Evolutionary conservation across 37 sponge, comb jelly and placozoan genomes (phyloP).

Genomic region (Lycopodina hypogea): DNA sequence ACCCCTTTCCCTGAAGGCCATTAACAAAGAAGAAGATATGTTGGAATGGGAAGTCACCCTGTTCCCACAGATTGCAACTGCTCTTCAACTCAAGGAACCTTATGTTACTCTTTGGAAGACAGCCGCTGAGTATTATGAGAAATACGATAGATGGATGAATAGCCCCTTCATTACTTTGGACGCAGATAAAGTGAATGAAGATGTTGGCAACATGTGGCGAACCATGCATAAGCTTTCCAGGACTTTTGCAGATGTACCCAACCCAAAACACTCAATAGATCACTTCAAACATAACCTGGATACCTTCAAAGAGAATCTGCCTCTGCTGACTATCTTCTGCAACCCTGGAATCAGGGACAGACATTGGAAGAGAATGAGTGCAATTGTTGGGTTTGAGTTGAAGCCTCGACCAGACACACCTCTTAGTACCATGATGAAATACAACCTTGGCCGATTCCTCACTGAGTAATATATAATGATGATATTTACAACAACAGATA

Average conservation of each 20-base stretch:
- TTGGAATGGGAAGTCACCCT: constrained; percentile 84
- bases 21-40: constrained; percentile 97
- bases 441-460: constrained; percentile 80
- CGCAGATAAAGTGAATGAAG: constrained; percentile 92
- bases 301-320: constrained; percentile 88
- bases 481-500: background rate
- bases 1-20: constrained; percentile 23
- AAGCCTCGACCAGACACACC: constrained; percentile 89
- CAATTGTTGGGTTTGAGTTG: constrained; percentile 86
- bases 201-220: constrained; percentile 85
- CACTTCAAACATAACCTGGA: constrained; percentile 84
- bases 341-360: constrained; percentile 93
- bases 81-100: constrained; percentile 73
- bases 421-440: constrained; percentile 77
- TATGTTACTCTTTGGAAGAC: constrained; percentile 94
- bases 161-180: constrained; percentile 90
- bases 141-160: constrained; percentile 94
- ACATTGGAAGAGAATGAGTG: constrained; percentile 94
- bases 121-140: constrained; percentile 72
- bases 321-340: constrained; percentile 85
- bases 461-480: constrained; percentile 54
- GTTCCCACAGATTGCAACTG: constrained; percentile 85
- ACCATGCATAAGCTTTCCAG: constrained; percentile 88
- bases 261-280: constrained; percentile 82
- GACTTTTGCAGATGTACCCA: constrained; percentile 80